Evolutionary conservation across 2,797 vertebrate species (phyloP).

Genomic region (Vireo griseus): DNA sequence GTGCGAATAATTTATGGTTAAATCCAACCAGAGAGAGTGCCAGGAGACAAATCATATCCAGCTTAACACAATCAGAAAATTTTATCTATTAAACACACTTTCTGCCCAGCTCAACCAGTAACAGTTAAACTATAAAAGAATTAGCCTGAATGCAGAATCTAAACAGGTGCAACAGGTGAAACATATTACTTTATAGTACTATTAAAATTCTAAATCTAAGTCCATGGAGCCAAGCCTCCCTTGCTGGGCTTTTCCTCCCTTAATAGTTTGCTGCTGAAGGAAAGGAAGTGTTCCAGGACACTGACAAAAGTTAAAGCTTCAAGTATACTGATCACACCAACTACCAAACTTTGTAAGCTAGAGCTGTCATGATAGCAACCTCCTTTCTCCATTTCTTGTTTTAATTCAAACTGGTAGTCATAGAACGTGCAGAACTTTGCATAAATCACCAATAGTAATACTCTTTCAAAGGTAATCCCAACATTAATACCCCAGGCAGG

Average conservation of each 20-base stretch:
- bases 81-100: background rate
- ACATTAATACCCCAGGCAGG: constrained; percentile 61
- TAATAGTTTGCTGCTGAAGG: background rate
- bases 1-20: background rate
- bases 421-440: constrained; percentile 20
- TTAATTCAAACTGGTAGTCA: constrained; percentile 43
- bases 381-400: background rate
- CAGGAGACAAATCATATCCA: background rate
- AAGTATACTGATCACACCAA: background rate
- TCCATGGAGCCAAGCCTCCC: background rate
- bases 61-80: constrained; percentile 5
- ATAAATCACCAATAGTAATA: constrained; percentile 46
- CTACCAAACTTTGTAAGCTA: background rate
- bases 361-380: background rate
- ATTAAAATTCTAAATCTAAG: background rate
- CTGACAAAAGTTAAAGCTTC: background rate
- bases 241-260: background rate
- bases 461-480: constrained; percentile 60
- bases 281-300: background rate
- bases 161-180: background rate
- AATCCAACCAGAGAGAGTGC: background rate
- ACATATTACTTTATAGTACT: background rate
- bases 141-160: background rate
- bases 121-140: background rate
- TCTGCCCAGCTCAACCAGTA: background rate